A percentile compares a stretch with the other conserved stretches of the same genome.
Evolutionary conservation across 2,888 invertebrate species (phyloP).

Genomic region (Melangyna quadrimaculata): DNA sequence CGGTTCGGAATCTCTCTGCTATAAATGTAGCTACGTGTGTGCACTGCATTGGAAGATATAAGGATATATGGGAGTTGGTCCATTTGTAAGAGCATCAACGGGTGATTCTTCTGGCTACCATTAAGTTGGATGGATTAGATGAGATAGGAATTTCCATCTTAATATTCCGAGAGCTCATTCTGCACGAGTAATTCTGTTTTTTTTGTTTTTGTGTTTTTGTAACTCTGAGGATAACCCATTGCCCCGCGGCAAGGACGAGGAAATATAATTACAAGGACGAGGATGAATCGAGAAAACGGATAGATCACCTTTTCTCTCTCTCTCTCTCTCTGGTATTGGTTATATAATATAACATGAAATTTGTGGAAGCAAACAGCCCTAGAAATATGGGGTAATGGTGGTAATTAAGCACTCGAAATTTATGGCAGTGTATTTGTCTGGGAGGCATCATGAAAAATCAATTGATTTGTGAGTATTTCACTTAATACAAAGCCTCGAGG

Average conservation of each 20-base stretch:
- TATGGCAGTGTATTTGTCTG: constrained; percentile 26
- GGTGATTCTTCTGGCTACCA: constrained; percentile 38
- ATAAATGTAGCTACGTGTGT: constrained; percentile 31
- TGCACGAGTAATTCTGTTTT: constrained; percentile 15
- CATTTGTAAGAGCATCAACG: constrained; percentile 24
- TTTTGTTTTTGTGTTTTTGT: not conserved
- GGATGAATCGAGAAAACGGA: constrained; percentile 24
- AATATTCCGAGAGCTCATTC: constrained; percentile 56
- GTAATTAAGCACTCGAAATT: constrained; percentile 61
- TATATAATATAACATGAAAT: constrained; percentile 40
- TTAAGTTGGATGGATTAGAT: constrained; percentile 69
- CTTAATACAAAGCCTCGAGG: constrained; percentile 7
- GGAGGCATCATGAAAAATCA: constrained; percentile 33
- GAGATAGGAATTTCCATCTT: constrained; percentile 62
- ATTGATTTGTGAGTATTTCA: constrained; percentile 51
- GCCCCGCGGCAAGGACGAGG: constrained; percentile 20
- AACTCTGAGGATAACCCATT: not conserved
- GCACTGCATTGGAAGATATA: constrained; percentile 69
- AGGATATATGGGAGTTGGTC: constrained; percentile 65
- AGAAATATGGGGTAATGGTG: constrained; percentile 39
- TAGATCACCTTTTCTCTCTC: not conserved
- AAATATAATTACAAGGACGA: constrained; percentile 52
- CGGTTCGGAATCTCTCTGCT: not conserved
- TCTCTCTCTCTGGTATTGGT: not conserved
- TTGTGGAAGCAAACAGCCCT: constrained; percentile 18